Percentiles rank a stretch among this genome's conserved stretches.
Conservation (phyloP, 2,888 invertebrate species). For the Drosophila setosimentum region DNA sequence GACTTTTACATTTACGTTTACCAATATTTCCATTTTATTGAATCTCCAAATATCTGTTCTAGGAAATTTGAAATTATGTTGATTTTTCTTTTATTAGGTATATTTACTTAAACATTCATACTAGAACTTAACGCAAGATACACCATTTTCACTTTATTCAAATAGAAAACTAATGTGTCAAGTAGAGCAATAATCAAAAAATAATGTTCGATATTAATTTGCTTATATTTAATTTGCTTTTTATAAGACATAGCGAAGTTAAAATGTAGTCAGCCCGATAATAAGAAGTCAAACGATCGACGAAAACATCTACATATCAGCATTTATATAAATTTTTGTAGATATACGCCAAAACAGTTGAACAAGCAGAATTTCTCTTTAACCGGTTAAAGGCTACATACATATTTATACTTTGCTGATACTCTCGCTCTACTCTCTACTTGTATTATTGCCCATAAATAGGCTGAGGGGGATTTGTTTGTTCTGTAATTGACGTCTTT, state of each 20-base stretch:
- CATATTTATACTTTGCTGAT: constrained; percentile 17
- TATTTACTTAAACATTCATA: not conserved
- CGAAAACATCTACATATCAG: constrained; percentile 32
- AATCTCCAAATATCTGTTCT: not conserved
- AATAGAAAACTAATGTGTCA: not conserved
- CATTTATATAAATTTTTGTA: constrained; percentile 21
- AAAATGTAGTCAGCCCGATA: constrained; percentile 11
- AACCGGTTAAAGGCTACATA: constrained; percentile 52
- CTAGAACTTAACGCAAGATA: not conserved
- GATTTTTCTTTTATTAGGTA: not conserved
- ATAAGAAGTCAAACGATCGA: not conserved
- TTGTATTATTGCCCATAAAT: not conserved
- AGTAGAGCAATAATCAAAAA: not conserved
- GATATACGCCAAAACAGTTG: constrained; percentile 28
- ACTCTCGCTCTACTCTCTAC: constrained; percentile 10
- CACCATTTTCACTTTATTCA: not conserved
- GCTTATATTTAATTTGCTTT: too few relatives aligned
- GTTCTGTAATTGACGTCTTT: constrained; percentile 13
- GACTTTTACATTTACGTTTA: too few relatives aligned
- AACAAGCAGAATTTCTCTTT: constrained; percentile 45
- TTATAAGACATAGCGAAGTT: not conserved
- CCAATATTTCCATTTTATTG: too few relatives aligned
- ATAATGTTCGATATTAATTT: not conserved
- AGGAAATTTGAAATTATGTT: not conserved
- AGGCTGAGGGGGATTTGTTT: constrained; percentile 1